phyloP scores from a whole-genome alignment of 2,888 invertebrate species.

The Pherbina coryleti region DNA sequence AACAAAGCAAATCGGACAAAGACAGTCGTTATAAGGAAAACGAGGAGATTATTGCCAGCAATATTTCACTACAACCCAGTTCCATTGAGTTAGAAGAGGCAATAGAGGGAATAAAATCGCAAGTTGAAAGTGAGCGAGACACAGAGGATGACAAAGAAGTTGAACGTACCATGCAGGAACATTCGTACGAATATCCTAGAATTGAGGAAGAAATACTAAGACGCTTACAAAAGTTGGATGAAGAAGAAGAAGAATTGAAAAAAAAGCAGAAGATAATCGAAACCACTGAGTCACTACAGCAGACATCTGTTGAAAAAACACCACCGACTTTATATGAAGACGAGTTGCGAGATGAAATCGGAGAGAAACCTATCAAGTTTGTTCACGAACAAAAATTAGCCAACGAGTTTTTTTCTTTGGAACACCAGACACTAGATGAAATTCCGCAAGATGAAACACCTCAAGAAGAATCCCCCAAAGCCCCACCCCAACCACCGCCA shows the following conservation, averaged over 20 bases:
- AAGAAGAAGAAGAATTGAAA: conserved; percentile 50
- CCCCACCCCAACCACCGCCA: conserved; percentile 56
- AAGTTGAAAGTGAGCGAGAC: conserved; percentile 46
- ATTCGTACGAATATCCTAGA: neutral
- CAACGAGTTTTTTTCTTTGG: conserved; percentile 18
- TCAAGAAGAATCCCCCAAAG: conserved; percentile 40
- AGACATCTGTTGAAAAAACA: conserved; percentile 28
- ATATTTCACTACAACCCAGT: conserved; percentile 59
- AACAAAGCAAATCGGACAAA: conserved; percentile 63
- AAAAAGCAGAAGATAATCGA: neutral
- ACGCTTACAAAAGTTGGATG: conserved; percentile 9
- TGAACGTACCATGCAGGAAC: conserved; percentile 25
- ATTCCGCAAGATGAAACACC: conserved; percentile 25
- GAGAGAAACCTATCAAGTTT: conserved; percentile 30
- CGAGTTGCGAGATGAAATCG: conserved; percentile 51
- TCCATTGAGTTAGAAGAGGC: conserved; percentile 63
- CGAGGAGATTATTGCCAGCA: conserved; percentile 54
- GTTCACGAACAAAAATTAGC: conserved; percentile 38
- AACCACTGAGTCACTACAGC: neutral
- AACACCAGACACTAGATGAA: conserved; percentile 37
- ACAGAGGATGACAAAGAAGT: conserved; percentile 38
- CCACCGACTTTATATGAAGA: conserved; percentile 48
- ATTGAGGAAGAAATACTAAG: neutral
- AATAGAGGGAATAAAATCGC: conserved; percentile 53
- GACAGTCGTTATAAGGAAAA: conserved; percentile 53